Percentiles rank a stretch among this genome's conserved stretches.
Evolutionary conservation across 2,888 invertebrate genomes (phyloP).

Genomic region (Lamellibrachia columna): DNA sequence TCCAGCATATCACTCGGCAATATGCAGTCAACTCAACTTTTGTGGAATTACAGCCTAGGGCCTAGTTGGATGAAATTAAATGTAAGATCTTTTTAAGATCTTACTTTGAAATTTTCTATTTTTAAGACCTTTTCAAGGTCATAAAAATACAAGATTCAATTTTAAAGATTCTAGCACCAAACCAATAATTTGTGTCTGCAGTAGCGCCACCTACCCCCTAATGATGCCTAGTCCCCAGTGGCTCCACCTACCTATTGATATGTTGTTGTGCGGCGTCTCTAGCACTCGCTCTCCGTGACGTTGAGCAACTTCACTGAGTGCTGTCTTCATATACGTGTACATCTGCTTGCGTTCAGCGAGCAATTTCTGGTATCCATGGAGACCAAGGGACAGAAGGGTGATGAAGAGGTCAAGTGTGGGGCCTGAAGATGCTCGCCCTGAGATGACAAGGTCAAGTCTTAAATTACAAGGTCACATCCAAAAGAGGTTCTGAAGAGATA

Average conservation of each 20-base stretch:
- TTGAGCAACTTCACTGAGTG: slow-evolving; percentile 71
- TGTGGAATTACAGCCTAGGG: no score
- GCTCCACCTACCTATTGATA: slow-evolving; percentile 74
- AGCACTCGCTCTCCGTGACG: slow-evolving; percentile 72
- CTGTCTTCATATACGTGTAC: slow-evolving; percentile 72
- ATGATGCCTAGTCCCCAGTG: not conserved
- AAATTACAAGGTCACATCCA: not conserved
- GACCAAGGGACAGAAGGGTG: slow-evolving; percentile 78
- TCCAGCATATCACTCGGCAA: no score
- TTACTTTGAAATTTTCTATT: no score
- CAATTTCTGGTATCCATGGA: slow-evolving; percentile 73
- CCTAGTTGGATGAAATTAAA: no score
- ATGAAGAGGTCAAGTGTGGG: slow-evolving; percentile 81
- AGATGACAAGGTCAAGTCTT: not conserved
- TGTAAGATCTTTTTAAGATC: no score
- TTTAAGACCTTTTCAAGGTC: no score
- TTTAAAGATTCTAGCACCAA: no score
- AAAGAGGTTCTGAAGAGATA: no score
- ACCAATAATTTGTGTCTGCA: no score
- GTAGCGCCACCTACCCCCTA: no score
- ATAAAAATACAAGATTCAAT: no score
- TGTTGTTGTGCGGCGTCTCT: slow-evolving; percentile 74
- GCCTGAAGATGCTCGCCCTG: slow-evolving; percentile 78
- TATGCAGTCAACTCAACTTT: no score
- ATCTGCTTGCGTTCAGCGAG: slow-evolving; percentile 72